phyloP scores from a whole-genome alignment of 2,888 invertebrate genomes.

The Carpatolechia fugitivella region DNA sequence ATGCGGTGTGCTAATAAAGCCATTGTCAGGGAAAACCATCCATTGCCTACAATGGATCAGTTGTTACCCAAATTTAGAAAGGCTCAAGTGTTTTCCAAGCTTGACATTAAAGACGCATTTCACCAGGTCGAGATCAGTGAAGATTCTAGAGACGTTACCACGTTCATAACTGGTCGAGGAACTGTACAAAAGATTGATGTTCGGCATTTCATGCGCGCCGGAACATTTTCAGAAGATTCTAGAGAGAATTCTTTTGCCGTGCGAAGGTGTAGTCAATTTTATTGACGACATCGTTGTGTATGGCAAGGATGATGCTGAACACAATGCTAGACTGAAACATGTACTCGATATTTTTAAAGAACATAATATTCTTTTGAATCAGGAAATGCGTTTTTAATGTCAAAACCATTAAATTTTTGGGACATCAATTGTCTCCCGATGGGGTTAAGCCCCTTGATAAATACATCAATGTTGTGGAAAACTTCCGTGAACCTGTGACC shows the following conservation, averaged over 20 bases:
- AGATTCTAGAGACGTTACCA: slow-evolving; percentile 36
- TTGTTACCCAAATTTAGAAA: slow-evolving; percentile 18
- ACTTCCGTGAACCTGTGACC: slow-evolving; percentile 22
- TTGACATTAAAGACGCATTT: slow-evolving; percentile 21
- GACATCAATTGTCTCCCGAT: slow-evolving; percentile 21
- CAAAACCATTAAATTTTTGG: slow-evolving; percentile 19
- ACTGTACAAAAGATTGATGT: slow-evolving; percentile 42
- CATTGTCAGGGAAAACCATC: slow-evolving; percentile 19
- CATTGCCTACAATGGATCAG: slow-evolving; percentile 20
- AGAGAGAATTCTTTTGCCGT: slow-evolving; percentile 33
- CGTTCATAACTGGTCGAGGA: slow-evolving; percentile 42
- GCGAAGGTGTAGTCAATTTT: too few species aligned
- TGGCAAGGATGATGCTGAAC: slow-evolving; percentile 14
- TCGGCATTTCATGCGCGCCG: slow-evolving; percentile 43
- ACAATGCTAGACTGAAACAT: background rate
- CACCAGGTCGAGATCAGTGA: slow-evolving; percentile 4
- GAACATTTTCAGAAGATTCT: slow-evolving; percentile 34
- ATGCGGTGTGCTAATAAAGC: slow-evolving; percentile 21
- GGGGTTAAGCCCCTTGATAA: slow-evolving; percentile 25
- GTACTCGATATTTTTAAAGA: slow-evolving; percentile 15
- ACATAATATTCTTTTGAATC: slow-evolving; percentile 17
- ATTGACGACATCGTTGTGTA: slow-evolving; percentile 46
- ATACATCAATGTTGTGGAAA: slow-evolving; percentile 19
- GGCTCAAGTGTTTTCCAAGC: slow-evolving; percentile 20
- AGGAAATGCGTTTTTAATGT: slow-evolving; percentile 18